Evolutionary conservation across 2,888 invertebrate species (phyloP).

Genomic region (Pecten maximus): DNA sequence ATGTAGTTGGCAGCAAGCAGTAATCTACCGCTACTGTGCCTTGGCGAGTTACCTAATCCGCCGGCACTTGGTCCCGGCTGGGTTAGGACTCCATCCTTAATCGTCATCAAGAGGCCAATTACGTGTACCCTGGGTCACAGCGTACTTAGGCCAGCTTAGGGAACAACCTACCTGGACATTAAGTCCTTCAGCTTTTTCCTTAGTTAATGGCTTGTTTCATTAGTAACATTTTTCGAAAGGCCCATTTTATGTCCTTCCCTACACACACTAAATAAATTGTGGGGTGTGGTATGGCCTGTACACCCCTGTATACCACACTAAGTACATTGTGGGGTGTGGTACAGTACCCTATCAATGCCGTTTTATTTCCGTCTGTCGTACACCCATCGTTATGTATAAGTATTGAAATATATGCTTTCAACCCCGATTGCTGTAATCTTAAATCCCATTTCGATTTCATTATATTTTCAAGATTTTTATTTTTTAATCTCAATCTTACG

Average conservation of each 20-base stretch:
- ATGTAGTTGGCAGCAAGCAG: not conserved
- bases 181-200: not conserved
- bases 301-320: too few species aligned
- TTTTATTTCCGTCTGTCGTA: not conserved
- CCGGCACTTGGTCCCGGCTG: not conserved
- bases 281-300: conserved; percentile 30
- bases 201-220: not conserved
- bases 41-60: conserved; percentile 24
- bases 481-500: too few species aligned
- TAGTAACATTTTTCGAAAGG: not conserved
- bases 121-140: not conserved
- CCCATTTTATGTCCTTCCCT: not conserved
- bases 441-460: too few species aligned
- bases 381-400: not conserved
- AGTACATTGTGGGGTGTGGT: not conserved
- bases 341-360: not conserved
- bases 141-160: not conserved
- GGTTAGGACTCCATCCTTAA: not conserved
- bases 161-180: not conserved
- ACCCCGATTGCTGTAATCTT: too few species aligned
- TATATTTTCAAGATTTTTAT: too few species aligned
- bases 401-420: not conserved
- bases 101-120: conserved; percentile 20
- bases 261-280: not conserved
- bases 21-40: conserved; percentile 26